Percentiles rank a stretch among this genome's conserved stretches.
Evolutionary conservation across 2,113 vertebrate species (phyloP).

Genomic region (Cynocephalus volans): DNA sequence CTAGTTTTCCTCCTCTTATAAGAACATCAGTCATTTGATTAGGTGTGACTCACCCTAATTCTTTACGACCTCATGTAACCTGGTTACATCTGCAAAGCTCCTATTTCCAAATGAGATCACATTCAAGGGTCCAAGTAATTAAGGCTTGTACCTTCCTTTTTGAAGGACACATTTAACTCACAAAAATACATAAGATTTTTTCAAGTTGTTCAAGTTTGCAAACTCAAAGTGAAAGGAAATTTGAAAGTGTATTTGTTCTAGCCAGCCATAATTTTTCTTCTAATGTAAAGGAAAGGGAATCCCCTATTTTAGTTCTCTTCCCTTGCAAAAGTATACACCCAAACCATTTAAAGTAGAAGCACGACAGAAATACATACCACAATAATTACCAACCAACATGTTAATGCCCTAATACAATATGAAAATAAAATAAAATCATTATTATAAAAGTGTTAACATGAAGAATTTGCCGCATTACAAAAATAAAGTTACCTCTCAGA

Average conservation of each 20-base stretch:
- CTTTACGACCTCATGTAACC: background rate
- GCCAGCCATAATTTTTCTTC: background rate
- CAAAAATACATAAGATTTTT: background rate
- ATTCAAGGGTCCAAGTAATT: background rate
- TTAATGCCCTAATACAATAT: background rate
- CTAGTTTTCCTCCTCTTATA: background rate
- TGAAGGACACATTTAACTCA: background rate
- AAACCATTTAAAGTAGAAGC: background rate
- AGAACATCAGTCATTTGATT: background rate
- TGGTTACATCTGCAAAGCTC: background rate
- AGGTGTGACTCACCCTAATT: background rate
- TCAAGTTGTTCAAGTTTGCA: background rate
- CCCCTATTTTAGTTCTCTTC: background rate
- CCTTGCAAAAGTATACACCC: background rate
- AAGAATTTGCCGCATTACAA: background rate
- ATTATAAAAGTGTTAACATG: background rate
- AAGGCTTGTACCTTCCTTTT: background rate
- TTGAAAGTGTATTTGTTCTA: background rate
- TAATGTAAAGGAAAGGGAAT: background rate
- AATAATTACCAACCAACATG: background rate
- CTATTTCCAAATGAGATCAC: background rate
- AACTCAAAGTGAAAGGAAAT: background rate
- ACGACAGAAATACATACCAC: background rate
- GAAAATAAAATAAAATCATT: background rate
- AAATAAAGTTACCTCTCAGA: background rate